Conservation (phyloP, 1,140 invertebrate species). For the Drosophila varians region DNA sequence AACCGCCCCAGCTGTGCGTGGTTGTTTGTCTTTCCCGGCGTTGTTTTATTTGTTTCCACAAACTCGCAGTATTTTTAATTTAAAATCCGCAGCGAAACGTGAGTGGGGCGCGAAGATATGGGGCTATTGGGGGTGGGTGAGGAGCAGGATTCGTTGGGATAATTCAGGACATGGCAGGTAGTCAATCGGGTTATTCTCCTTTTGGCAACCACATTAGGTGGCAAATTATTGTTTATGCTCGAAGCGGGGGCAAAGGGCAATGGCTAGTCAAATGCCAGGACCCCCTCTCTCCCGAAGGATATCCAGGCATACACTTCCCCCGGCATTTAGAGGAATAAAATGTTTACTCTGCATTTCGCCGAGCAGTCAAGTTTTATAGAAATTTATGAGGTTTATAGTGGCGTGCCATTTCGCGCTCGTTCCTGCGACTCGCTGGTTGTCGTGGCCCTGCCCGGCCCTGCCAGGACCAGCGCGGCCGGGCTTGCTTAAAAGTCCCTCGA, state of each 20-base stretch:
- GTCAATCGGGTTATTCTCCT: background rate
- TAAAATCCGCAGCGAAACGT: conserved; percentile 72
- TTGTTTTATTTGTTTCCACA: conserved; percentile 42
- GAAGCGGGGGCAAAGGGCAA: conserved; percentile 68
- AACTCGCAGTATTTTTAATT: conserved; percentile 72
- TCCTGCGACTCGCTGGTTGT: conserved; percentile 52
- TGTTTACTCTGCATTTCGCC: conserved; percentile 64
- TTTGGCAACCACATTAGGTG: conserved; percentile 65
- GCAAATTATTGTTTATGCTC: conserved; percentile 82
- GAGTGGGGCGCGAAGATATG: conserved; percentile 29
- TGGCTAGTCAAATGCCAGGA: conserved; percentile 45
- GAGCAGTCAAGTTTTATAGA: conserved; percentile 78
- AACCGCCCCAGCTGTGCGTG: conserved; percentile 70
- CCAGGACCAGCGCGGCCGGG: conserved; percentile 28
- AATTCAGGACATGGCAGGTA: background rate
- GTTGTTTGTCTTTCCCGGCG: conserved; percentile 69
- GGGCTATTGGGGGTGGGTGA: background rate
- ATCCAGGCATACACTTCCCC: too few species aligned
- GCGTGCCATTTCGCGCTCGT: conserved; percentile 66
- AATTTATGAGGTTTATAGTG: conserved; percentile 81
- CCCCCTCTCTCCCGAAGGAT: background rate
- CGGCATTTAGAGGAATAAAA: conserved; percentile 54
- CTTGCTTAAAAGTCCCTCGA: conserved; percentile 83
- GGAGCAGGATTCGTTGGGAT: conserved; percentile 5
- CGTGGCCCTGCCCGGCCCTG: too few species aligned